Base-by-base conservation (phyloP, 2,113 vertebrate species). In the Enhydra lutris region DNA sequence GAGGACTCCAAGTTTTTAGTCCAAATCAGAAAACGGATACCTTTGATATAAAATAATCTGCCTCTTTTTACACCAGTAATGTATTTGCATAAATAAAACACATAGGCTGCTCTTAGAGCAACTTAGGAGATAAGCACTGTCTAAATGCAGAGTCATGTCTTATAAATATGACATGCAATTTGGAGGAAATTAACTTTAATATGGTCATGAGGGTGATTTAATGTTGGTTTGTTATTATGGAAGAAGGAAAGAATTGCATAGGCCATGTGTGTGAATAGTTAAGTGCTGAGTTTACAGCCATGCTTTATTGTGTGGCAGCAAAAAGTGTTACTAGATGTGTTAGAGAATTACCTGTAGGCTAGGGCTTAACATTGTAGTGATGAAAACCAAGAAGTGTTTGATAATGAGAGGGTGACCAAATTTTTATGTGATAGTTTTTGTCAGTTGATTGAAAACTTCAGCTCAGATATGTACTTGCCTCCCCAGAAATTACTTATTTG, bases 121-220 rank as follows among this genome's bases (percentile, higher is more conserved):
- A 6, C 79, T 96, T 90, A 26, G 59, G 45, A 87, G 50, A 87
- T 88, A 90, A 97, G 45, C 17, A 45, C 47, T 67, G 7, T 85
- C 65, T 94, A 80, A 97, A 94, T 96, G 85, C 71, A 82, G 42
- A 98, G 76, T 95, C 95, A 96, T 82, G 76, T 21, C 90, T 96
- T 88, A 94, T 20, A 34, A 95, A 94, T 85, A 91, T 82, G 47
- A 47, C 59, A 84, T 95, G 24, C 12, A 76, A 93, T 93, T 96
- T 95, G 65, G 59, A 84, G 45, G 80, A 96, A 95, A 96, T 96
- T 94, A 83, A 81, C 61, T 89, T 97, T 98, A 96, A 97, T 95
- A 42, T 92, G 76, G 31, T 74, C 80, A 96, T 94, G 94, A 97
- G 87, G 59, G 50, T 96, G 97, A 95, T n/a, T 97, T 92, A 80